A percentile compares a stretch with the other conserved stretches of the same genome.
Conservation (phyloP, 2,797 vertebrate genomes). For the Cossypha heuglini region DNA sequence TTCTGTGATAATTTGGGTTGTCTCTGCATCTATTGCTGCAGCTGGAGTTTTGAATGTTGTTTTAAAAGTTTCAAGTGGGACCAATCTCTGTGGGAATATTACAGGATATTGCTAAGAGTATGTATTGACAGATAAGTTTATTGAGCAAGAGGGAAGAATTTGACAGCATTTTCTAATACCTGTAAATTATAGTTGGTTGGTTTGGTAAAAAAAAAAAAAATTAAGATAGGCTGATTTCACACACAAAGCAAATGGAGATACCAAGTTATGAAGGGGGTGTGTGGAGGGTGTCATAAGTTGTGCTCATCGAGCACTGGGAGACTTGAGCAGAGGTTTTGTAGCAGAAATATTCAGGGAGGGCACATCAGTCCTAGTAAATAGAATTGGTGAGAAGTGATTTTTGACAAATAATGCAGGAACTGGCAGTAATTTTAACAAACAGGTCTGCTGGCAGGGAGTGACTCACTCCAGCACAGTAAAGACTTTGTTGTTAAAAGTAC, state of each 20-base stretch:
- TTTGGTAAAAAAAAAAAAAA: neutral
- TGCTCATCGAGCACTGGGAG: neutral
- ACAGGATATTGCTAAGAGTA: neutral
- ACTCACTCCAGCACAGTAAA: neutral
- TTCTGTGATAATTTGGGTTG: neutral
- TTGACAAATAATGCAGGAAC: neutral
- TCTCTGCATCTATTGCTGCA: neutral
- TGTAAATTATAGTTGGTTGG: neutral
- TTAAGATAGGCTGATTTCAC: neutral
- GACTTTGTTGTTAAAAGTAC: neutral
- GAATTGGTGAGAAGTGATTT: neutral
- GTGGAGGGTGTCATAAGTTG: neutral
- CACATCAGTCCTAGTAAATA: neutral
- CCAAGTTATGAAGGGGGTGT: accelerated
- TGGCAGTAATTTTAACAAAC: neutral
- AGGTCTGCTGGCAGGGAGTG: neutral
- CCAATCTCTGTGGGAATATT: neutral
- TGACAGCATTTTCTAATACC: neutral
- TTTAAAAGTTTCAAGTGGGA: neutral
- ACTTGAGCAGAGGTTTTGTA: neutral
- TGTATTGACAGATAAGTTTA: neutral
- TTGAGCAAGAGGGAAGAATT: neutral
- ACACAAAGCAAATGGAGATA: neutral
- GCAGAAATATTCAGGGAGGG: neutral
- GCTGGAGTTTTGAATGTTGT: neutral